These are phyloP conservation scores for Gadopsis marmoratus DNA, from an alignment of 2,797 vertebrate genomes.

Conservation along the genomic window DNA sequence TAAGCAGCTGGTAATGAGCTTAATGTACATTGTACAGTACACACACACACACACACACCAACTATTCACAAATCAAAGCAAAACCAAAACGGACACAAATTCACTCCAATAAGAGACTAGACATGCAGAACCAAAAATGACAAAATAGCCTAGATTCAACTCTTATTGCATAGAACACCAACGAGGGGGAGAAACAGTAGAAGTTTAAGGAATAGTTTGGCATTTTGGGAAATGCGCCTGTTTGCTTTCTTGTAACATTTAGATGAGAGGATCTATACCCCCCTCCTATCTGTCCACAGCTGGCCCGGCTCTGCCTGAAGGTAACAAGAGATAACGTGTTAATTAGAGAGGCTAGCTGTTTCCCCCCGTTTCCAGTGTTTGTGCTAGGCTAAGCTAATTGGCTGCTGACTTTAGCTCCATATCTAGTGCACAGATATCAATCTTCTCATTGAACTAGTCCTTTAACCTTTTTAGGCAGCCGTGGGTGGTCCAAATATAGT, in stretches of 20 bases:
- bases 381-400: background rate
- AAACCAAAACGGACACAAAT: background rate
- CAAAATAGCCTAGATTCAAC: background rate
- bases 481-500: slow-evolving; percentile 5
- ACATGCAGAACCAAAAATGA: too few species aligned
- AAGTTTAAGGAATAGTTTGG: background rate
- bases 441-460: background rate
- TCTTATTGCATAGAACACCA: background rate
- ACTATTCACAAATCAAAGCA: background rate
- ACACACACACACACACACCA: background rate
- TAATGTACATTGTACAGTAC: background rate
- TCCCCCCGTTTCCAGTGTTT: background rate
- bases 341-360: too few species aligned
- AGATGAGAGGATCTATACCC: background rate
- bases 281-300: background rate
- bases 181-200: background rate
- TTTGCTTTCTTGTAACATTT: background rate
- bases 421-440: background rate
- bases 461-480: background rate
- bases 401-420: background rate
- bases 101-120: background rate
- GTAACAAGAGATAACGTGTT: background rate
- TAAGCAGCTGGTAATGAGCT: slow-evolving; percentile 2
- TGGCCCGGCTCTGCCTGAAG: background rate
- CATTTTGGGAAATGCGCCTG: background rate